Evolutionary conservation across 2,113 vertebrate genomes (phyloP), one percentile per base, ranked within the genome.

Genomic region (Ariopsis seemanni): DNA sequence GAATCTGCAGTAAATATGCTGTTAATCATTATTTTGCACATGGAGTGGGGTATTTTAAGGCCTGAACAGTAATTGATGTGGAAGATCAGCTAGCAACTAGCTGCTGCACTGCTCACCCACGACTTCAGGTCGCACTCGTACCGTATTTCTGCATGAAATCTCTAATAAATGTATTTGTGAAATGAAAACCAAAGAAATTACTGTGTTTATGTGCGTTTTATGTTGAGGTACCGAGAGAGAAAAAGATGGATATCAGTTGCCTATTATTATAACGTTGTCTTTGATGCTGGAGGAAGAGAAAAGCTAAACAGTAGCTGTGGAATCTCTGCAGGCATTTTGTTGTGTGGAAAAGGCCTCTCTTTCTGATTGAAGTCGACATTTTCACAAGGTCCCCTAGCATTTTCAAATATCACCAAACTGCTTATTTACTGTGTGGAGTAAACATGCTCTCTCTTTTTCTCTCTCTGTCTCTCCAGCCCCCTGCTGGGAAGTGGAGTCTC

Each of bases 1-100:
- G 58, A 83, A 65, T 48, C 22, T 65, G 82, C 86, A 82, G 86
- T 62, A 91, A 94, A 92, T 92, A 92, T 92, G 88, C 91, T 92
- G 91, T 88, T 91, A 93, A 79, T 86, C 17, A 53, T 57, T 42
- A 78, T 67, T n/a, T 15, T 22, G 62, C 60, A 69, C 60, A 22
- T 42, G 50, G 5, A 55, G 74, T 25, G 9, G 20, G 81, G 20
- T 48, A 69, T 57, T 55, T 34, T 85, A 58, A 74, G 11, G 52
- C 60, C 53, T 75, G 71, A 75, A 75, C 17, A 74, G 34, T 85
- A 85, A 62, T n/a, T 75, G 84, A 77, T 85, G 71, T 62, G 30
- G 34, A 50, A 85, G 17, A 58, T 57, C 42, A 42, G 42, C 42
- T 42, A 3, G 34, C 34, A 34, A 88, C 94, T 91, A 93, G 92